phyloP scores from a whole-genome alignment of 2,888 invertebrate genomes.

The Lissocephala sabroskyi region DNA sequence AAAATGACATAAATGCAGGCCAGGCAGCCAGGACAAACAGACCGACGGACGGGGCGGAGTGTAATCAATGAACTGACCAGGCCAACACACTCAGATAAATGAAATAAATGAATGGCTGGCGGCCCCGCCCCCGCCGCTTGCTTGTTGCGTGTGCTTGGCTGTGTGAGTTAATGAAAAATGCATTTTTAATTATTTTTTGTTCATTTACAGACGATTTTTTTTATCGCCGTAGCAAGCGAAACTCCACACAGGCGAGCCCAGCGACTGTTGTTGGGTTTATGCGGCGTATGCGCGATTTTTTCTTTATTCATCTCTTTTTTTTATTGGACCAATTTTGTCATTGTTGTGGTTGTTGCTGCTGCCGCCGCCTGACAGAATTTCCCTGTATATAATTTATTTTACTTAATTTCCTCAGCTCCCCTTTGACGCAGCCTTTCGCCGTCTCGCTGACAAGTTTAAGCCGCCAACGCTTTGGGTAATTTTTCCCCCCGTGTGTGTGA shows the following conservation, averaged over 20 bases:
- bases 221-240: neutral
- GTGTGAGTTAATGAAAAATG: conserved; percentile 50
- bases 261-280: conserved; percentile 33
- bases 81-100: conserved; percentile 41
- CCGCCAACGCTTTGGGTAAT: conserved; percentile 11
- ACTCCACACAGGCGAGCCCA: neutral
- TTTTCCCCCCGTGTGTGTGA: neutral
- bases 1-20: conserved; percentile 51
- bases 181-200: conserved; percentile 63
- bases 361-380: too few species aligned
- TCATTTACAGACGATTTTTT: conserved; percentile 36
- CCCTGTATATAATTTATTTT: conserved; percentile 14
- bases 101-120: conserved; percentile 54
- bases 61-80: conserved; percentile 50
- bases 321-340: conserved; percentile 1
- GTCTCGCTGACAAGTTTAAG: conserved; percentile 51
- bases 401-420: conserved; percentile 33
- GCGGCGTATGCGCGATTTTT: conserved; percentile 54
- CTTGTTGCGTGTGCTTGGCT: conserved; percentile 5
- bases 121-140: conserved; percentile 1
- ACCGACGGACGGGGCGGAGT: conserved; percentile 6
- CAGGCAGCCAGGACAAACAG: conserved; percentile 7
- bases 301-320: neutral
- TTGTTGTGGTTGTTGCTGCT: too few species aligned
- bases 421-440: too few species aligned